A percentile compares a stretch with the other conserved stretches of the same genome.
These are phyloP conservation scores for Tachystola acroxantha DNA, from an alignment of 2,888 invertebrate species.

Conservation along the genomic window DNA sequence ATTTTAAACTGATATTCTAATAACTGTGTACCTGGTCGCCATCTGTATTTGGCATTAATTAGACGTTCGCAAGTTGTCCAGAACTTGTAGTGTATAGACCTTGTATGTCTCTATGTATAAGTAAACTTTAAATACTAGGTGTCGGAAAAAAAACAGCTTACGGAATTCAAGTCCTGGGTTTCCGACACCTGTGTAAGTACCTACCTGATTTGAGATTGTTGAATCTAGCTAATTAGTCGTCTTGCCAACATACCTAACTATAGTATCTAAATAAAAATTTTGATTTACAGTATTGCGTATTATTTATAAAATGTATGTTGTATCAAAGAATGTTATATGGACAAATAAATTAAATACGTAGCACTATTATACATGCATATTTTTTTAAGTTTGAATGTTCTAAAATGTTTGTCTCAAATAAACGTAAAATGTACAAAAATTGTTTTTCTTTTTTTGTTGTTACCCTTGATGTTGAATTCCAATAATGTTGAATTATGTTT, in stretches of 20 bases:
- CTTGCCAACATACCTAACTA: conserved; percentile 20
- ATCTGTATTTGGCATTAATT: conserved; percentile 35
- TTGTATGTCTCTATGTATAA: conserved; percentile 20
- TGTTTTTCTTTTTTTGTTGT: conserved; percentile 9
- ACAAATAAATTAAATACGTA: too few relatives aligned
- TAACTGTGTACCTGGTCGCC: conserved; percentile 42
- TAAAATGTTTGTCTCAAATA: conserved; percentile 33
- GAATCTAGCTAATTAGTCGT: conserved; percentile 16
- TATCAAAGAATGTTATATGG: conserved; percentile 12
- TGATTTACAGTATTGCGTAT: conserved; percentile 23
- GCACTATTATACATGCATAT: conserved; percentile 8
- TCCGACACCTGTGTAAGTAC: conserved; percentile 9
- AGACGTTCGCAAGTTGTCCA: conserved; percentile 36
- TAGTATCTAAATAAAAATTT: conserved; percentile 17
- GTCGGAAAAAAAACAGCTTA: too few relatives aligned
- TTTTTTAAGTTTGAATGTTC: conserved; percentile 28
- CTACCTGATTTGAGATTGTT: conserved; percentile 13
- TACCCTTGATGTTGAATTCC: too few relatives aligned
- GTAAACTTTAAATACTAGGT: conserved; percentile 15
- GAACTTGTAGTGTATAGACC: conserved; percentile 24
- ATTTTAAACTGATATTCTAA: conserved; percentile 34
- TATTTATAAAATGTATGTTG: conserved; percentile 16
- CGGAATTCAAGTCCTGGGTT: too few relatives aligned
- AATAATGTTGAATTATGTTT: too few relatives aligned
- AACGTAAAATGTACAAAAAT: conserved; percentile 22